Conservation (phyloP, 2,797 vertebrate genomes). For the Gephyroberyx darwinii region DNA sequence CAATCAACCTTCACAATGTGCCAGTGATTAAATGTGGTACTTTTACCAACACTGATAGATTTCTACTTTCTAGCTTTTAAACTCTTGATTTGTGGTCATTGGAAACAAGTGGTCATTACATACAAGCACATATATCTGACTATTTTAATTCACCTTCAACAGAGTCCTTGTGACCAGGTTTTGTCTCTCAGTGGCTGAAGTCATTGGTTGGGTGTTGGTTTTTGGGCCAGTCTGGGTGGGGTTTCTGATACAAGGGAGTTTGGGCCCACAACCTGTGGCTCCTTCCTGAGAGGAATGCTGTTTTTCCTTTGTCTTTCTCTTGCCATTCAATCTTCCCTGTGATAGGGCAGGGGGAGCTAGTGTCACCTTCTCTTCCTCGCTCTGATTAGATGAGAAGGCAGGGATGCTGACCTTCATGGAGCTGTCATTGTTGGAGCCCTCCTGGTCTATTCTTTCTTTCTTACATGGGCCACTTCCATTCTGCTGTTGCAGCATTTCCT, state of each 20-base stretch:
- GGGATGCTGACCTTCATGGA: constrained; percentile 83
- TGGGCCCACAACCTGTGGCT: constrained; percentile 15
- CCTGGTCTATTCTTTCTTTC: constrained; percentile 75
- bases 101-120: not conserved
- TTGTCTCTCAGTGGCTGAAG: constrained; percentile 85
- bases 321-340: constrained; percentile 19
- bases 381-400: constrained; percentile 75
- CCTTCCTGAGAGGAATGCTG: constrained; percentile 41
- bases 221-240: constrained; percentile 80
- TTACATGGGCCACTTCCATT: constrained; percentile 57
- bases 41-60: not conserved
- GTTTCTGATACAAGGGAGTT: constrained; percentile 66
- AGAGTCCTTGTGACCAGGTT: constrained; percentile 79
- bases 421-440: constrained; percentile 81
- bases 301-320: constrained; percentile 48
- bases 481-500: constrained; percentile 76
- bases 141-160: constrained; percentile 62
- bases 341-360: not conserved
- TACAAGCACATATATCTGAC: not conserved
- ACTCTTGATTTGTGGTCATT: not conserved
- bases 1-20: not conserved
- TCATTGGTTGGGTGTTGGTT: constrained; percentile 82
- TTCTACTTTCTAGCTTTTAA: too few species aligned
- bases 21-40: not conserved
- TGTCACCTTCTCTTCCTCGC: constrained; percentile 44